phyloP scores from a whole-genome alignment of 2,113 vertebrate genomes.

The Pithys albifrons region DNA sequence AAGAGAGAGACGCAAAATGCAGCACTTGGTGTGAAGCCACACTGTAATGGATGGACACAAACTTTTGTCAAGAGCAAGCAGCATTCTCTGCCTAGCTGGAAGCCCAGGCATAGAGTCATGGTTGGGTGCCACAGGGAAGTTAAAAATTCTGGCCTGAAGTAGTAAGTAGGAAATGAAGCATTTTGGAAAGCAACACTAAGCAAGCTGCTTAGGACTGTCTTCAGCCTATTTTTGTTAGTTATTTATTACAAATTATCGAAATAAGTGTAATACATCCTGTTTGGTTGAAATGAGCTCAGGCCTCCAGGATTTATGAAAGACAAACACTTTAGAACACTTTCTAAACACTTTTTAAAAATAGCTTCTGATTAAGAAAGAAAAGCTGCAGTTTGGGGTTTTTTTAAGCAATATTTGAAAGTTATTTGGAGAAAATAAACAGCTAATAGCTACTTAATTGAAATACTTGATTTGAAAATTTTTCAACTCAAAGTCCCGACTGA shows the following conservation, averaged over 20 bases:
- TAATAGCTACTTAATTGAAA: neutral
- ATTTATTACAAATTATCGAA: neutral
- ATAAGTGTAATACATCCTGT: neutral
- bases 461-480: neutral
- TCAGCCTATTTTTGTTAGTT: neutral
- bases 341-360: neutral
- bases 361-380: neutral
- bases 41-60: neutral
- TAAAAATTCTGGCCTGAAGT: neutral
- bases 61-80: neutral
- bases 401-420: neutral
- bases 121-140: neutral
- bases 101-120: fast-evolving
- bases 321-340: neutral
- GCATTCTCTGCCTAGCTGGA: neutral
- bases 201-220: neutral
- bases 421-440: neutral
- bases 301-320: neutral
- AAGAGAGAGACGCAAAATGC: neutral
- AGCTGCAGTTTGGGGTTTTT: fast-evolving
- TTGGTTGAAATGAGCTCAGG: neutral
- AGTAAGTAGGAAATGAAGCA: neutral
- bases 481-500: neutral
- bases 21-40: neutral
- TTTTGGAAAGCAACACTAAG: neutral